Evolutionary conservation across 1,140 invertebrate genomes (phyloP).

Genomic region (Heterodera carotae): DNA sequence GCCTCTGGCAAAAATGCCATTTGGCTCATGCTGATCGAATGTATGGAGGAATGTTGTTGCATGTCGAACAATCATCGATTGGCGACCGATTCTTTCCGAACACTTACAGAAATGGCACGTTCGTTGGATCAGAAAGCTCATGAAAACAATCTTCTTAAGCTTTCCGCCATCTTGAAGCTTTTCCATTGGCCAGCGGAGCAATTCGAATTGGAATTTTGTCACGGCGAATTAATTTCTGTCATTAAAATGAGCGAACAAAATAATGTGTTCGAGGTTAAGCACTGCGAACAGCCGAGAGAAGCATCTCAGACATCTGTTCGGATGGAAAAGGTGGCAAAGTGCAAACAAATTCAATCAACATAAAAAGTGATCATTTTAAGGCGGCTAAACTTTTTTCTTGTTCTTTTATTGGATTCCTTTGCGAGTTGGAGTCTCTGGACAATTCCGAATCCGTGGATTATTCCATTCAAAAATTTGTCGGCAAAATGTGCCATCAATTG

Average conservation of each 20-base stretch:
- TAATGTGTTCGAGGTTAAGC: neutral
- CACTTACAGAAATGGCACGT: constrained; percentile 4
- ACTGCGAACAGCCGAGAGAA: neutral
- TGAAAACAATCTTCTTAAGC: neutral
- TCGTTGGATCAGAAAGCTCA: neutral
- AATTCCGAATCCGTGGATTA: neutral
- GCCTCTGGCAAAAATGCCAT: constrained; percentile 14
- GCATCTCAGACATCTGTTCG: neutral
- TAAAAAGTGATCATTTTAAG: neutral
- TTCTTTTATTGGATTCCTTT: neutral
- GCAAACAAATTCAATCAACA: too few species aligned
- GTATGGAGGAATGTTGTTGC: constrained; percentile 30
- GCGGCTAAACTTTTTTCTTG: neutral
- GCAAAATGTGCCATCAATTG: neutral
- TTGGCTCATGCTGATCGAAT: constrained; percentile 18
- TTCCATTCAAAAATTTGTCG: neutral
- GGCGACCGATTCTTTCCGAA: constrained; percentile 9
- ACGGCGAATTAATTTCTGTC: neutral
- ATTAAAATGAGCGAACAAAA: neutral
- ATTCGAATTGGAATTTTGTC: neutral
- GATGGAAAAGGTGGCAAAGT: neutral
- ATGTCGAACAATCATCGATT: neutral
- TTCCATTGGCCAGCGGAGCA: neutral
- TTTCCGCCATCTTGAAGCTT: constrained; percentile 4
- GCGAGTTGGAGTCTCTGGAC: neutral